Evolutionary conservation across 2,797 vertebrate species (phyloP), one percentile per base, ranked within the genome.

Genomic region (Fistularia tabacaria): DNA sequence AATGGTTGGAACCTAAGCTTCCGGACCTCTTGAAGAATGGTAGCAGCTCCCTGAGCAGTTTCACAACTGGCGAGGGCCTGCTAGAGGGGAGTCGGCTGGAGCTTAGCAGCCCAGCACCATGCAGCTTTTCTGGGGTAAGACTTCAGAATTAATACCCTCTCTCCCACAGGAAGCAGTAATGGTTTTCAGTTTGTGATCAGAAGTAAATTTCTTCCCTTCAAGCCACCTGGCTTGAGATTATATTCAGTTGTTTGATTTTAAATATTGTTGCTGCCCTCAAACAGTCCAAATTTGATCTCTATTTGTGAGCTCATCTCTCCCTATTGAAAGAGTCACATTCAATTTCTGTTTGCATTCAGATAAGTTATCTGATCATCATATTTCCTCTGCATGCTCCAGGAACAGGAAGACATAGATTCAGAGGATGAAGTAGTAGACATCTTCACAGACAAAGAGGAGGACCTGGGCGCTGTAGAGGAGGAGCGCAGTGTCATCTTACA

Each of bases 401-500:
- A 96, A 64, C 91, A 91, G 69, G 95, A 96, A 79, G 94, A 95
- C 68, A 91, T 99, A 65, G 90, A 93, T 57, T 74, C 82, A 0
- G 94, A 98, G 45, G 96, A 99, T 55, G 97, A 99, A 75, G 25
- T 90, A 48, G 94, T 96, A 71, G 97, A 99, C 78, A 70, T 82
- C 7, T 88, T 86, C 79, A 88, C 92, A 0, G 84, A 93, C 69
- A 90, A 92, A 67, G 97, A 99, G 81, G 95, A 96, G 65, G 95
- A 99, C 56, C 87, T 99, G 73, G 94, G 93, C 7, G 95, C 91
- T 0, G 93, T 99, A 67, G 97, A 99, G 80, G 97, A 99, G 67
- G 95, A 99, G 49, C 95, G 97, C 61, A 99, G 97, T 6, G 91
- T 99, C 76, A 99, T 99, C 80, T 89, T 99, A 59, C 97, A 99